Base-by-base conservation (phyloP, 2,888 invertebrate species). In the Altica lythri region DNA sequence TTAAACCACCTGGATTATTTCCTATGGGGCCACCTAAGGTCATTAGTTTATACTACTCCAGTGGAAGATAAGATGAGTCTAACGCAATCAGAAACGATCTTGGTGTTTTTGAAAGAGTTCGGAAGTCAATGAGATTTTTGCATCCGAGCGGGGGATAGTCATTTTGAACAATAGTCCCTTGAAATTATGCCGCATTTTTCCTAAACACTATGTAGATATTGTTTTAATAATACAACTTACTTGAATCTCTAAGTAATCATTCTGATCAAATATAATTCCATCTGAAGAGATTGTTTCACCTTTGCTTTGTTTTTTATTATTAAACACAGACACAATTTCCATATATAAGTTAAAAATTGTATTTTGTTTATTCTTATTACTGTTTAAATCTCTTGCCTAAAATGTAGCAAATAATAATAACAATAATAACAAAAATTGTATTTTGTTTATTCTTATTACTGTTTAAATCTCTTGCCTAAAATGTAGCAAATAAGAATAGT, bases 211-310 rank as follows among this genome's bases (percentile, higher is more conserved):
- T n/a, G n/a, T n/a, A n/a, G n/a, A n/a, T n/a, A n/a, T 35, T 14
- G 48, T 22, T 46, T 55, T 27, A 53, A 22, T 46, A 45, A 53
- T 35, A 29, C 25, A 45, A 52, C 55, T 53, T 73, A 87, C 88
- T 79, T 86, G 83, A 59, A 90, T 88, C 18, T 85, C 84, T 70
- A 88, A 86, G 68, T 90, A 88, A 75, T 93, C 93, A 67, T 85
- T 86, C 52, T 85, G 78, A 42, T 85, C 86, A 64, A 90, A 86
- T 67, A 79, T 82, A 72, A 86, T 76, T 64, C 81, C 77, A 40
- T 68, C 66, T 12, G 14, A 30, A 6, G 64, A 62, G 44, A 64
- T 72, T 45, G 80, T 78, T 34, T 80, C 71, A 2, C 79, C 81
- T 64, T 83, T 80, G 51, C 80, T 80, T 25, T 84, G 79, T 59